Base-by-base conservation (phyloP, 2,888 invertebrate genomes). In the Lithosia quadra region DNA sequence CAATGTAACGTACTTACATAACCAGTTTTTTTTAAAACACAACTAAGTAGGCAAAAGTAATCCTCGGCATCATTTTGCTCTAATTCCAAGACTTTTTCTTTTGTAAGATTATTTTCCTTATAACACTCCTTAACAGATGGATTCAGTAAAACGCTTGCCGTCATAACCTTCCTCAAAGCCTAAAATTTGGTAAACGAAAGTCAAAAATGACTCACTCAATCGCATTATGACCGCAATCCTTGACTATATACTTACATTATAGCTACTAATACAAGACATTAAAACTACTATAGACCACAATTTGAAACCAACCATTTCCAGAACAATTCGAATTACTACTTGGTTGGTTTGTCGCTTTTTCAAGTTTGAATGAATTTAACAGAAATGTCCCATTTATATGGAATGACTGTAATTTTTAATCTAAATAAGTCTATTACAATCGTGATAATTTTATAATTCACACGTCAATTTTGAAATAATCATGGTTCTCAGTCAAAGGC, bases 11-110 rank as follows among this genome's bases (percentile, higher is more conserved):
- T 49, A 49, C 49, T n/a, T 49, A 56, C 56, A 7, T 56, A 56
- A 28, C 56, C 56, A 56, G 56, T 56, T 28, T 28, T 56, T 24
- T 56, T 56, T 56, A 56, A 56, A 24, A 56, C 24, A 56, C 56
- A 56, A 56, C 56, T 24, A 18, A 24, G 13, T 1, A 56, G 24
- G 7, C 56, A 56, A 24, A 56, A 56, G 22, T 56, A 56, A 24
- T 56, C 56, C 15, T 56, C 56, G 15, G 22, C 7, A 7, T 49
- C 22, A 15, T 56, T 56, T 28, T 28, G 0, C 24, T 56, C 15
- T 56, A 56, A 56, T 56, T 24, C 56, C 10, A 24, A 15, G 4
- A 56, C 24, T 24, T 24, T 13, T 56, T 56, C 56, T 56, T 56
- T 15, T 13, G 56, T 56, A 4, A 56, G 56, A 2, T 56, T 56